Percentiles rank a stretch among this genome's conserved stretches.
Evolutionary conservation across 2,113 vertebrate genomes (phyloP).

Genomic region (Tursiops truncatus): DNA sequence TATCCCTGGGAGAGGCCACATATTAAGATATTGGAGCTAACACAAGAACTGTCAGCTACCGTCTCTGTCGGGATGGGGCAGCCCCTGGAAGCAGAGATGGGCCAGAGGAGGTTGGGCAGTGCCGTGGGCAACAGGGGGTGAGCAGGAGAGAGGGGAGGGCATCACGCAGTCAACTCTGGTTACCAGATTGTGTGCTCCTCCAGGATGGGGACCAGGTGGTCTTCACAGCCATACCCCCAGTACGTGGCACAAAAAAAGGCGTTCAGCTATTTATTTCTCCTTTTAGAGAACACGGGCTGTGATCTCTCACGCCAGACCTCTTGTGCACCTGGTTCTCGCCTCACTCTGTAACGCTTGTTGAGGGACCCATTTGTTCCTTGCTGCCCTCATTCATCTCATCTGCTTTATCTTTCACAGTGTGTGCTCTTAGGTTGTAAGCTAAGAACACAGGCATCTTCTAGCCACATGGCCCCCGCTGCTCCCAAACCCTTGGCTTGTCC

Average conservation of each 20-base stretch:
- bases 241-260: neutral
- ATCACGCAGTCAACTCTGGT: neutral
- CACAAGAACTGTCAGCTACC: neutral
- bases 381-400: neutral
- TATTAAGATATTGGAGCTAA: neutral
- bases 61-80: neutral
- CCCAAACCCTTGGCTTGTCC: neutral
- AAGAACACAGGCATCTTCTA: neutral
- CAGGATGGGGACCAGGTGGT: neutral
- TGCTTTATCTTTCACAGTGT: neutral
- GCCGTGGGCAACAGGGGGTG: too few relatives aligned
- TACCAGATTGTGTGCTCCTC: neutral
- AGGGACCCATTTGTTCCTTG: neutral
- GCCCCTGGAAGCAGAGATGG: neutral
- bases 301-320: neutral
- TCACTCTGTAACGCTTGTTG: neutral
- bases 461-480: neutral
- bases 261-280: neutral
- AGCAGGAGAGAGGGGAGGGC: neutral
- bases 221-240: neutral
- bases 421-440: neutral
- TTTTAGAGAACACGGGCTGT: neutral
- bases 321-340: fast-evolving
- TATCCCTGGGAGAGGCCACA: neutral
- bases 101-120: neutral